Base-by-base conservation (phyloP, 2,888 invertebrate genomes). In the Chaetogeoica ovagalla region DNA sequence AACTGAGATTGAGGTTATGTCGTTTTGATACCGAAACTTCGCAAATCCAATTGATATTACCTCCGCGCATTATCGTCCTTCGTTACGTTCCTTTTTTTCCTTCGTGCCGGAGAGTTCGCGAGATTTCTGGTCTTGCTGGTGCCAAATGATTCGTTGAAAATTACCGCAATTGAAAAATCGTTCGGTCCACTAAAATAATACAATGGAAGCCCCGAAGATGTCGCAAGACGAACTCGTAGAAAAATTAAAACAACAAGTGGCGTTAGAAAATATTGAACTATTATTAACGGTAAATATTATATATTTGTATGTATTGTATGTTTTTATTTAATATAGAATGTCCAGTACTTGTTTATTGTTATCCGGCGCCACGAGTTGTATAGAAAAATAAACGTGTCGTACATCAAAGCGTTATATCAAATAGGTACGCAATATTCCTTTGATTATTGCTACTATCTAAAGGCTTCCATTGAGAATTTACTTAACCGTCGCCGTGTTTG, bases 191-290 rank as follows among this genome's bases (percentile, higher is more conserved):
- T 17, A 15, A 59, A 59, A 13, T 39, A 75, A 30, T 43, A 81
- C 37, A 52, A 82, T 71, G 69, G 82, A 82, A 21, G 63, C 95
- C 8, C 19, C 79, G 4, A 79, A 79, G 55, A 23, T 79, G 23
- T 79, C 79, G 86, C 93, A 92, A 86, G 94, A 93, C 84, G 95
- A 95, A 85, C 87, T 97, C 82, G 96, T 97, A 93, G 94, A 95
- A 84, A 94, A 95, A 88, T 94, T 97, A 48, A 96, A 96, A 87
- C 95, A 96, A 87, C 96, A 97, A 89, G 93, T 97, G 82, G 96
- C 96, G 0, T 91, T 98, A 77, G 96, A 96, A 63, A 96, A 95
- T 87, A 94, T 95, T 57, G 96, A 97, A 86, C 96, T 97, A 89
- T 87, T 97, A 82, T 88, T 97, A 83, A 93, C 94, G 86, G 93